Conservation (phyloP, 2,797 vertebrate species). For the Enteromius treurensis region DNA sequence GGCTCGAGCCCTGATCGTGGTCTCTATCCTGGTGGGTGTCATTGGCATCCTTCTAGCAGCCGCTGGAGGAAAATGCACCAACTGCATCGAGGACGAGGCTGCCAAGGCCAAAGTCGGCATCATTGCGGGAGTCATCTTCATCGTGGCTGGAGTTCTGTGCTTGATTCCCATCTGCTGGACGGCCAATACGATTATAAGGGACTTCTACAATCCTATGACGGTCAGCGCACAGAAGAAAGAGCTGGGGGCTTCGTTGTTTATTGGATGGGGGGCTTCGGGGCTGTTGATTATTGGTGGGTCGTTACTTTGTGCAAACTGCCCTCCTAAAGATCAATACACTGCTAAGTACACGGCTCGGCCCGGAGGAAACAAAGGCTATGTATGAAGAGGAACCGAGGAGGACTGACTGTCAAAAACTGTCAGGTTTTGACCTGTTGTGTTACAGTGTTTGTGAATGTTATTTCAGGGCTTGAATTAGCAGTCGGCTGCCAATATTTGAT, state of each 20-base stretch:
- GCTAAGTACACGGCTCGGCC: slow-evolving; percentile 86
- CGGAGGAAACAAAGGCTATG: slow-evolving; percentile 80
- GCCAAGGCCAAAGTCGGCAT: slow-evolving; percentile 85
- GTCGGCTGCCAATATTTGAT: neutral
- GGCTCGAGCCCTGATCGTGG: slow-evolving; percentile 83
- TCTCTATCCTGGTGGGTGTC: slow-evolving; percentile 83
- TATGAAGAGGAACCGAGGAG: slow-evolving; percentile 70
- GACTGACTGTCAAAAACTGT: neutral
- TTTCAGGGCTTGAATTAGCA: neutral
- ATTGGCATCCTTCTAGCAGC: slow-evolving; percentile 81
- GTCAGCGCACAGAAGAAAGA: slow-evolving; percentile 79
- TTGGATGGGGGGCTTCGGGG: slow-evolving; percentile 86
- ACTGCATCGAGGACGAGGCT: slow-evolving; percentile 87
- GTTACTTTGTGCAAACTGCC: slow-evolving; percentile 89
- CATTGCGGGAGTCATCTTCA: slow-evolving; percentile 79
- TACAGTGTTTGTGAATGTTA: neutral
- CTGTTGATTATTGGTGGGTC: slow-evolving; percentile 86
- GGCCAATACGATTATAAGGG: slow-evolving; percentile 80
- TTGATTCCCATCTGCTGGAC: slow-evolving; percentile 91
- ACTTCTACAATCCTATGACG: slow-evolving; percentile 87
- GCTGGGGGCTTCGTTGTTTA: slow-evolving; percentile 87
- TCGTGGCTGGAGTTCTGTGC: slow-evolving; percentile 80
- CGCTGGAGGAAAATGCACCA: slow-evolving; percentile 91
- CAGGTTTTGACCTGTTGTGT: neutral
- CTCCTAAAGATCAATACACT: slow-evolving; percentile 80